Evolutionary conservation across 2,797 vertebrate species (phyloP), one percentile per base, ranked within the genome.

Genomic region (Ptychobarbus kaznakovi): DNA sequence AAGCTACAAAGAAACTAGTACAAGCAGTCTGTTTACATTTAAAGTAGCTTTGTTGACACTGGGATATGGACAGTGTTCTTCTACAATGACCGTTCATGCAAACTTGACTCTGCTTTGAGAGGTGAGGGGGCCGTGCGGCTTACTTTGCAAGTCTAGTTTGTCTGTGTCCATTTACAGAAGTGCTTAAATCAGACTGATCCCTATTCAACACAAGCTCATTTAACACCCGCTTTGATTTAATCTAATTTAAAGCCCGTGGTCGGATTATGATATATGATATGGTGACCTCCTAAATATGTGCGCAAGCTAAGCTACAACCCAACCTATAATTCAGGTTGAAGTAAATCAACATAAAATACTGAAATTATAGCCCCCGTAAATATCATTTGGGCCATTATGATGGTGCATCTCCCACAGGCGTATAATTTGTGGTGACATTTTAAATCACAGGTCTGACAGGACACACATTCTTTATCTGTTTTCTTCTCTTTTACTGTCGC

Each of bases 381-480:
- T 83, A 81, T 70, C 10, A 78, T 86, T 61, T 66, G 40, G 79
- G 74, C 58, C 53, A 72, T 63, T 65, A 78, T 77, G 63, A 85
- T 68, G 56, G 38, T 73, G 22, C 65, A 65, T 87, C 49, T 86
- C 56, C 38, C 86, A 73, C 63, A 25, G 84, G 70, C 77, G 2
- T 86, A 80, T 90, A 80, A 88, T 88, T 88, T 90, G 84, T 84
- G 74, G 82, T 88, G 89, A 81, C 86, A 85, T 83, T 90, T 90
- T 77, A 89, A 90, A 89, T 87, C 85, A 85, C 76, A 83, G 75
- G 84, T 87, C 80, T 87, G 80, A 81, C 79, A 44, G 35, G 35
- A 63, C 44, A 72, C 79, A 66, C 56, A 82, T 76, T 76, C 76
- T 79, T 80, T 75, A 73, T 83, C 74, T 78, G 20, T 88, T 25